Percentiles rank a stretch among this genome's conserved stretches.
Evolutionary conservation across 2,888 invertebrate genomes (phyloP).

Genomic region (Ectemnius cavifrons): DNA sequence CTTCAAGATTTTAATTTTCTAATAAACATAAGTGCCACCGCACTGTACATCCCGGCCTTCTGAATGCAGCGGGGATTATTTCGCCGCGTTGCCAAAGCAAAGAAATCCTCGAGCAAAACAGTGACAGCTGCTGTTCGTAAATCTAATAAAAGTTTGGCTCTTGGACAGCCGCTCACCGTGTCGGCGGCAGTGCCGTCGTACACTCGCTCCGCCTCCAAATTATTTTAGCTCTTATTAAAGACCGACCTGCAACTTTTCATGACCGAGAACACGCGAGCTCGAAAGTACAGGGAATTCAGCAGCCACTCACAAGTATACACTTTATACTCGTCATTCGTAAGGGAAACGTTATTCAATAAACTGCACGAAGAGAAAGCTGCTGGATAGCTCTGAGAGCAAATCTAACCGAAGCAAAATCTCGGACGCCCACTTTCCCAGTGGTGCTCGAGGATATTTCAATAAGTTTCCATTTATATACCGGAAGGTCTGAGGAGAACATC

Average conservation of each 20-base stretch:
- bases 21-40: slow-evolving; percentile 28
- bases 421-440: slow-evolving; percentile 21
- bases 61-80: neutral
- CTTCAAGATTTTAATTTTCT: slow-evolving; percentile 32
- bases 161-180: too few species aligned
- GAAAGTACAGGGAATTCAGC: too few species aligned
- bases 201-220: too few species aligned
- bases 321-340: too few species aligned
- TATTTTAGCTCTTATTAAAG: too few species aligned
- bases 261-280: too few species aligned
- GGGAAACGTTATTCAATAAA: too few species aligned
- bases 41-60: neutral
- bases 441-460: slow-evolving; percentile 28
- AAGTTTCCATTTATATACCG: slow-evolving; percentile 17
- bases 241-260: too few species aligned
- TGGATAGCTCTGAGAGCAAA: neutral
- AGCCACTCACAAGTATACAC: too few species aligned
- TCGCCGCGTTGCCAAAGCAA: neutral
- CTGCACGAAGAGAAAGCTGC: slow-evolving; percentile 11
- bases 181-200: too few species aligned
- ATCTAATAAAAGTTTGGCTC: neutral
- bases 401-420: slow-evolving; percentile 7
- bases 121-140: neutral
- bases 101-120: neutral
- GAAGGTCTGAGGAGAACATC: neutral